Percentiles rank a stretch among this genome's conserved stretches.
phyloP scores from a whole-genome alignment of 2,888 invertebrate genomes.

The Nysson spinosus region DNA sequence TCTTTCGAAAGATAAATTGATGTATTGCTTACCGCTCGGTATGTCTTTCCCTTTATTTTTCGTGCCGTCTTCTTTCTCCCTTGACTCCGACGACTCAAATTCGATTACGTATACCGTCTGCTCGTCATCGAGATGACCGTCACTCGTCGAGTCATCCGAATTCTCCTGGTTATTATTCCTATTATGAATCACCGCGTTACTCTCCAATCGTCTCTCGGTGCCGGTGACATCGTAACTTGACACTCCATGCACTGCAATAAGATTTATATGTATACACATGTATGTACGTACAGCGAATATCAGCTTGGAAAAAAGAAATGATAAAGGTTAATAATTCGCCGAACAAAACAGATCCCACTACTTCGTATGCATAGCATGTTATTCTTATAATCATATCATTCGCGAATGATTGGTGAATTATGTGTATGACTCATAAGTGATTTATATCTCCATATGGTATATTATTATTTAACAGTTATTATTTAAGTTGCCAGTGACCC shows the following conservation, averaged over 20 bases:
- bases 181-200: conserved; percentile 56
- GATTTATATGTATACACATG: neutral
- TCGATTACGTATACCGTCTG: conserved; percentile 67
- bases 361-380: too few species aligned
- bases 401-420: too few species aligned
- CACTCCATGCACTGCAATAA: conserved; percentile 53
- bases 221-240: conserved; percentile 59
- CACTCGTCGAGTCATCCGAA: conserved; percentile 48
- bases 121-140: conserved; percentile 40
- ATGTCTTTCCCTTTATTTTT: conserved; percentile 62
- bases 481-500: too few species aligned
- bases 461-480: too few species aligned
- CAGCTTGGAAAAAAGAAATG: too few species aligned
- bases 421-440: too few species aligned
- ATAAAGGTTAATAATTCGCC: conserved; percentile 1
- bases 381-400: too few species aligned
- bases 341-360: too few species aligned
- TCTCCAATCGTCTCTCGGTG: conserved; percentile 50
- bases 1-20: neutral
- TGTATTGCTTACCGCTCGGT: conserved; percentile 52
- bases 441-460: too few species aligned
- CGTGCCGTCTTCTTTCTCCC: conserved; percentile 60
- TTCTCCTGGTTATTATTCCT: conserved; percentile 47
- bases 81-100: conserved; percentile 67
- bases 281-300: too few species aligned